A percentile compares a stretch with the other conserved stretches of the same genome.
Conservation (phyloP, 2,113 vertebrate species). For the Sigmodon hispidus region DNA sequence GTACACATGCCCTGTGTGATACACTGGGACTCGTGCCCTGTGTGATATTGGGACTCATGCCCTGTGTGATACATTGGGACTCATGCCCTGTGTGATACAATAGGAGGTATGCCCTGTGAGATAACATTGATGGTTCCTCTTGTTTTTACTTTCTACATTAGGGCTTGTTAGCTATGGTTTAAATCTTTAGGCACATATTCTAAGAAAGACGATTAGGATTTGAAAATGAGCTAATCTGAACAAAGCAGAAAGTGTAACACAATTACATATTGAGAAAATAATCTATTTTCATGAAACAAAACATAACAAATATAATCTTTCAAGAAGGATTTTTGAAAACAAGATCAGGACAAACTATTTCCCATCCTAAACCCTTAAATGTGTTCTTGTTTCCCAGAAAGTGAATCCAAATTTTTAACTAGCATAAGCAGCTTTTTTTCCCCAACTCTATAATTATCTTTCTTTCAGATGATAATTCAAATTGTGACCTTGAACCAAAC, state of each 20-base stretch:
- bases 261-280: background rate
- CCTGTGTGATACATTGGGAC: too few relatives aligned
- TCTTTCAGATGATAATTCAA: background rate
- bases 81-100: too few relatives aligned
- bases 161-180: background rate
- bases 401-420: background rate
- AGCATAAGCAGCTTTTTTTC: background rate
- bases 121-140: background rate
- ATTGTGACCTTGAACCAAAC: background rate
- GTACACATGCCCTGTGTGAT: background rate
- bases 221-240: background rate
- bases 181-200: background rate
- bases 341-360: background rate
- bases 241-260: background rate
- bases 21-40: background rate
- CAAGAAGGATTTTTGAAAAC: background rate
- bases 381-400: background rate
- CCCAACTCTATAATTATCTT: background rate
- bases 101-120: rapidly evolving
- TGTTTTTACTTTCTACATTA: background rate
- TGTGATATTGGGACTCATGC: too few relatives aligned
- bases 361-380: background rate
- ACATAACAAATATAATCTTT: background rate
- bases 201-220: background rate
- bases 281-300: background rate